A percentile compares a stretch with the other conserved stretches of the same genome.
Conservation (phyloP, 1,140 invertebrate genomes). For the Musca domestica region DNA sequence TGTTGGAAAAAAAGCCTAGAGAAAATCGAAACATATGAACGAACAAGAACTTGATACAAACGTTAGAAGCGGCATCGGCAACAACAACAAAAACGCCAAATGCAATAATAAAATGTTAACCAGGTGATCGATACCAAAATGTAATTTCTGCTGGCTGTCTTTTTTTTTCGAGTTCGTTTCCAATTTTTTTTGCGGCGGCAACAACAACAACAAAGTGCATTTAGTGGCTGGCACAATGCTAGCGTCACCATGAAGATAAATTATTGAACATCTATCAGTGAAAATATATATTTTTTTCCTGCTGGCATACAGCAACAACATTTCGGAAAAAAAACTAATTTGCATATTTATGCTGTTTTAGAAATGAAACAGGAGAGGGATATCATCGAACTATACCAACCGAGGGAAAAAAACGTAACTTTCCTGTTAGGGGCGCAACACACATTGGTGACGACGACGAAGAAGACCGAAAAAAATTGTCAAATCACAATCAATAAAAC, state of each 20-base stretch:
- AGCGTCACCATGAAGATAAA: constrained; percentile 1
- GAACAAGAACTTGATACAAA: no score
- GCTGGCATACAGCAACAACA: background rate
- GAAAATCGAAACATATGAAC: no score
- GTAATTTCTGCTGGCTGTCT: no score
- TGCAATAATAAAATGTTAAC: constrained; percentile 6
- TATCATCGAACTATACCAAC: no score
- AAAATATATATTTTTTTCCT: background rate
- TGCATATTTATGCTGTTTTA: constrained; percentile 11
- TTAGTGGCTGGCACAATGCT: background rate
- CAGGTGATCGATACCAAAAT: constrained; percentile 1
- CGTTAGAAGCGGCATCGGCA: no score
- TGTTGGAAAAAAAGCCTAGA: no score
- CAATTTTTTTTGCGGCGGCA: background rate
- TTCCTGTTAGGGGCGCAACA: background rate
- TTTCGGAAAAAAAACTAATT: background rate
- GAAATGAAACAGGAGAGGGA: background rate
- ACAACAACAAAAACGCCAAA: background rate
- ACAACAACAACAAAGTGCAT: background rate
- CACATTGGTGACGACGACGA: no score
- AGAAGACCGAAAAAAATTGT: background rate
- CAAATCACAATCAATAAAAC: constrained; percentile 8
- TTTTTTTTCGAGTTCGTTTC: no score
- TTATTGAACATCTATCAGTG: constrained; percentile 15
- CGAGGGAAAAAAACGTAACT: background rate